Evolutionary conservation across 1,140 invertebrate species (phyloP).

Genomic region (Drosophila lacertosa): DNA sequence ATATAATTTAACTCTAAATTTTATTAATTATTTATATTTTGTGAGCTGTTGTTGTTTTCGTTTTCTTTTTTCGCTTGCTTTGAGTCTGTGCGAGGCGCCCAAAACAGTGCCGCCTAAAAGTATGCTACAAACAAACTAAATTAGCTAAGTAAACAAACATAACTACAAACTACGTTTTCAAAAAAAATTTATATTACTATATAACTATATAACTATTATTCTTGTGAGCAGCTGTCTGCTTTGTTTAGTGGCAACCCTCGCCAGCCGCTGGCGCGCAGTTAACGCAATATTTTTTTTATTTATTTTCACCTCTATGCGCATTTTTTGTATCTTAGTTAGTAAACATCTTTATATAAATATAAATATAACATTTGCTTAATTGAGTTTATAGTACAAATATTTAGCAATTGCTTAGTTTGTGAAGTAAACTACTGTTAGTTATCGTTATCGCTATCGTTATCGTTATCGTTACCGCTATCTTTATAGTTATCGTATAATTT

Average conservation of each 20-base stretch:
- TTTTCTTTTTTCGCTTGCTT: conserved; percentile 25
- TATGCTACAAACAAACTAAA: conserved; percentile 31
- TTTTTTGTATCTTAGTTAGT: conserved; percentile 54
- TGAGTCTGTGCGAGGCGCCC: conserved; percentile 34
- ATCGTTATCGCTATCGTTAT: conserved; percentile 42
- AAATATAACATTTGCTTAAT: conserved; percentile 41
- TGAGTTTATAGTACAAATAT: conserved; percentile 62
- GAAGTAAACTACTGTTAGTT: no score
- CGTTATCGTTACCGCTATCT: conserved; percentile 28
- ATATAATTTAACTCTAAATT: no score
- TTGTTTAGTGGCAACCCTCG: conserved; percentile 28
- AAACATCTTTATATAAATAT: conserved; percentile 76
- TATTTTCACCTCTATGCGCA: conserved; percentile 73
- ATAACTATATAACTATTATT: conserved; percentile 12
- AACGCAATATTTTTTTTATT: conserved; percentile 42
- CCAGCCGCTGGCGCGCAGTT: conserved; percentile 32
- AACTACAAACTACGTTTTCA: conserved; percentile 66
- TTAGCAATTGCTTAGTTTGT: conserved; percentile 72
- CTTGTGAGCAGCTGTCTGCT: conserved; percentile 1
- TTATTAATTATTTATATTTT: no score
- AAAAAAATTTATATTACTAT: no score
- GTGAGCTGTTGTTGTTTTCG: neutral
- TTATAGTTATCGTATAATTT: conserved; percentile 61
- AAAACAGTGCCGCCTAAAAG: conserved; percentile 41
- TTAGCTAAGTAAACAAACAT: conserved; percentile 37